phyloP scores from a whole-genome alignment of 2,797 vertebrate genomes.

The Gymnoscopelus braueri region DNA sequence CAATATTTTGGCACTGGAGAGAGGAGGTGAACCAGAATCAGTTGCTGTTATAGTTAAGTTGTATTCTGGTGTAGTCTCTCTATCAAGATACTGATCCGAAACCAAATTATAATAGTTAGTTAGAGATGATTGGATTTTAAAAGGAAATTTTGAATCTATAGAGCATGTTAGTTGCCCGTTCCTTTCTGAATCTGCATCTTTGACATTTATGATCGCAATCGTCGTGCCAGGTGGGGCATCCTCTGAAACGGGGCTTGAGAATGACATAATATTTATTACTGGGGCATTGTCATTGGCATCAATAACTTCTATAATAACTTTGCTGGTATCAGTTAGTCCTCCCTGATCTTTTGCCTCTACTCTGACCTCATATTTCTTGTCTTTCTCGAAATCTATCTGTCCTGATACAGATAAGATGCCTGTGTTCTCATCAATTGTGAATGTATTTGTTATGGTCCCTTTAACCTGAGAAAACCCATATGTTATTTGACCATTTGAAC shows the following conservation, averaged over 20 bases:
- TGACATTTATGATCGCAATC: conserved; percentile 75
- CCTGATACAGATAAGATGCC: conserved; percentile 57
- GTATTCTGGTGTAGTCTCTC: conserved; percentile 72
- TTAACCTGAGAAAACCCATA: conserved; percentile 63
- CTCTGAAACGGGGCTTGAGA: conserved; percentile 68
- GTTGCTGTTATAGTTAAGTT: conserved; percentile 76
- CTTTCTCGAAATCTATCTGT: conserved; percentile 69
- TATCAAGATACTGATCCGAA: conserved; percentile 67
- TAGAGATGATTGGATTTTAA: conserved; percentile 68
- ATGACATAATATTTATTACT: conserved; percentile 68
- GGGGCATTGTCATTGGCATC: conserved; percentile 78
- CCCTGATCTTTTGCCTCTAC: conserved; percentile 74
- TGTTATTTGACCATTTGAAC: conserved; percentile 45
- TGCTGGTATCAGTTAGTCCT: conserved; percentile 53
- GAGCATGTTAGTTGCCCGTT: conserved; percentile 73
- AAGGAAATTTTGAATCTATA: conserved; percentile 62
- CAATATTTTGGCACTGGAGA: conserved; percentile 67
- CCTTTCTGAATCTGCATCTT: conserved; percentile 71
- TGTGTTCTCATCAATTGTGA: conserved; percentile 41
- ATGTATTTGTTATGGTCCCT: conserved; percentile 39
- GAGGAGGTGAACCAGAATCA: conserved; percentile 69
- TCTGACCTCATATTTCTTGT: conserved; percentile 56
- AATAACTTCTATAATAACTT: conserved; percentile 66
- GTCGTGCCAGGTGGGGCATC: conserved; percentile 70
- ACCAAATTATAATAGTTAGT: conserved; percentile 76